These are phyloP conservation scores for Eupleurogrammus muticus DNA, from an alignment of 2,797 vertebrate species.

Conservation along the genomic window DNA sequence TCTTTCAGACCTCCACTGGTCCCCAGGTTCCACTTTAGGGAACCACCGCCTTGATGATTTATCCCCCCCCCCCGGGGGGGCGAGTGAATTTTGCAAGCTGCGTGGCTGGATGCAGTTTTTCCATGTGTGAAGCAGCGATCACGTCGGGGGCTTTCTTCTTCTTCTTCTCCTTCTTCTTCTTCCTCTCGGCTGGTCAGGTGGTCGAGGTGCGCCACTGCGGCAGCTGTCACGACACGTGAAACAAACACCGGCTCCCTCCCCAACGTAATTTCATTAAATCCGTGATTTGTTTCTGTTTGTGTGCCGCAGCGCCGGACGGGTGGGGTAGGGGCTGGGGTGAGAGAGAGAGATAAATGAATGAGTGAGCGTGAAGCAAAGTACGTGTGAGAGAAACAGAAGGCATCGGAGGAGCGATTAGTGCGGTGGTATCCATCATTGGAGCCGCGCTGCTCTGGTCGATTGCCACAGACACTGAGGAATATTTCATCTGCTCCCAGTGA, in stretches of 20 bases:
- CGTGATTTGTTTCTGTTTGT: constrained; percentile 82
- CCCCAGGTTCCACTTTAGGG: constrained; percentile 15
- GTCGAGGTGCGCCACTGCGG: constrained; percentile 63
- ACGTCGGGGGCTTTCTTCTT: constrained; percentile 19
- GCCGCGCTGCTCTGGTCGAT: constrained; percentile 74
- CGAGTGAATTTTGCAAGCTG: constrained; percentile 16
- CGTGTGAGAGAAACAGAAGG: constrained; percentile 77
- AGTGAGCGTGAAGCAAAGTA: constrained; percentile 73
- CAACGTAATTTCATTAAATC: constrained; percentile 74
- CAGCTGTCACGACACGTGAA: too few relatives aligned
- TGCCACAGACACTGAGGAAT: constrained; percentile 71
- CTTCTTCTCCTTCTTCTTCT: too few relatives aligned
- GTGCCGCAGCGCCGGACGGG: constrained; percentile 53
- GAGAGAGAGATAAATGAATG: constrained; percentile 70
- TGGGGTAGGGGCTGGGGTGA: constrained; percentile 7
- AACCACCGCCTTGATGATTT: constrained; percentile 37
- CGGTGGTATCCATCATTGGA: constrained; percentile 77
- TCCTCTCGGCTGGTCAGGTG: constrained; percentile 53
- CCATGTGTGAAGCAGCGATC: constrained; percentile 18
- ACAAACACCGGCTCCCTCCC: constrained; percentile 47
- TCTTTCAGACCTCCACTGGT: constrained; percentile 12
- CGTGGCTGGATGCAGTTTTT: constrained; percentile 30
- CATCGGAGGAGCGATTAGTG: constrained; percentile 80
- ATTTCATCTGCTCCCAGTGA: constrained; percentile 70
- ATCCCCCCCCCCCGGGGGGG: constrained; percentile 31